phyloP scores from a whole-genome alignment of 2,797 vertebrate genomes.

The Cottoperca gobio region DNA sequence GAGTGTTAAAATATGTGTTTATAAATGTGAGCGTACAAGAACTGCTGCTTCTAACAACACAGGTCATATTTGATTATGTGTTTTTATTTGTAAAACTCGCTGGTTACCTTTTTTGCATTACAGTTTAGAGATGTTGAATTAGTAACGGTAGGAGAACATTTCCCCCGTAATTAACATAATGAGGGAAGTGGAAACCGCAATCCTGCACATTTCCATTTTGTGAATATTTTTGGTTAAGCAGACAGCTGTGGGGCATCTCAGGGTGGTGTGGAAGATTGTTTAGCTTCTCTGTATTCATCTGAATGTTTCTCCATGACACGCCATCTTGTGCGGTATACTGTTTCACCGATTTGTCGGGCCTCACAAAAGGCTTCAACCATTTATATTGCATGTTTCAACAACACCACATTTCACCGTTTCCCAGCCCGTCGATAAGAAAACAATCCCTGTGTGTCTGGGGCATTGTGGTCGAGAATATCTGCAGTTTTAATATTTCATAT shows the following conservation, averaged over 20 bases:
- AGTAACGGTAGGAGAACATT: conserved; percentile 5
- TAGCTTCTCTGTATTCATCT: conserved; percentile 56
- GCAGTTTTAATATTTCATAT: conserved; percentile 13
- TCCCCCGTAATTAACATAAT: conserved; percentile 20
- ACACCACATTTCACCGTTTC: conserved; percentile 3
- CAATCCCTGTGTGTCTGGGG: neutral
- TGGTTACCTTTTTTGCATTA: neutral
- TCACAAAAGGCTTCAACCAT: neutral
- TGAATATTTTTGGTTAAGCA: conserved; percentile 57
- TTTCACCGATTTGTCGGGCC: neutral
- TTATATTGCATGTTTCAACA: neutral
- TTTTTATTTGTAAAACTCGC: neutral
- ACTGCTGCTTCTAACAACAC: no score
- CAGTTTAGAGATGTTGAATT: conserved; percentile 5
- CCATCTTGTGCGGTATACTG: neutral
- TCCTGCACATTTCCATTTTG: conserved; percentile 50
- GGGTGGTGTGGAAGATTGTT: conserved; percentile 46
- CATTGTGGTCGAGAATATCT: neutral
- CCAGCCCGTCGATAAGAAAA: neutral
- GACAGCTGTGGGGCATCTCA: conserved; percentile 55
- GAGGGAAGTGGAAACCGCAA: conserved; percentile 22
- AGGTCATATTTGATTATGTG: neutral
- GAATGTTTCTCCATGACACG: conserved; percentile 12
- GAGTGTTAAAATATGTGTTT: neutral
- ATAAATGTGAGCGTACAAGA: neutral